Conservation (phyloP, 1,140 invertebrate species). For the Hyles euphorbiae region DNA sequence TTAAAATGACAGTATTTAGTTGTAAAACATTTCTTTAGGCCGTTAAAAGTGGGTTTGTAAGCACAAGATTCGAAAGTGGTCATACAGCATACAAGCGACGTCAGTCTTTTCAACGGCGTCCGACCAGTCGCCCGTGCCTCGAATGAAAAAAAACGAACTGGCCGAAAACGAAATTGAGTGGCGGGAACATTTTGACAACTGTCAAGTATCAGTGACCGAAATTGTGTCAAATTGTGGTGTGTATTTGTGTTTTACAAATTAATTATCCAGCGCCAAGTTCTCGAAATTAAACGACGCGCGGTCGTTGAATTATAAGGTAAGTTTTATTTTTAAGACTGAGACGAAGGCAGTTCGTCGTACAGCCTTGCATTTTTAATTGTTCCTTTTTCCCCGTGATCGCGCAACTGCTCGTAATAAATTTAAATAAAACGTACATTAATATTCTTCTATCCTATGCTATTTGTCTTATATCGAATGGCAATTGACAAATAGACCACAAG, state of each 20-base stretch:
- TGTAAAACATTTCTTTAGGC: too few species aligned
- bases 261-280: background rate
- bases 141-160: constrained; percentile 22
- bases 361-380: background rate
- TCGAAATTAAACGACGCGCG: constrained; percentile 1
- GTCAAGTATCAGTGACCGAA: constrained; percentile 27
- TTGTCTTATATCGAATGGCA: too few species aligned
- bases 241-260: constrained; percentile 2
- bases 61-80: constrained; percentile 47
- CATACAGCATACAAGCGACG: constrained; percentile 14
- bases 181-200: constrained; percentile 39
- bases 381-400: too few species aligned
- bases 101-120: constrained; percentile 37
- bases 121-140: constrained; percentile 24
- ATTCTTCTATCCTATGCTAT: too few species aligned
- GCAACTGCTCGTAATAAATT: too few species aligned
- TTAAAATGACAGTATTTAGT: too few species aligned
- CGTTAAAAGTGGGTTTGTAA: background rate
- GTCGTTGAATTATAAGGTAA: constrained; percentile 6
- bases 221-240: constrained; percentile 1
- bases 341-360: background rate
- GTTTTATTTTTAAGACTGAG: constrained; percentile 2
- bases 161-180: constrained; percentile 25
- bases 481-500: too few species aligned
- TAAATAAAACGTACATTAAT: too few species aligned